Evolutionary conservation across 2,888 invertebrate genomes (phyloP), one percentile per base, ranked within the genome.

Genomic region (Drosophila greeni): DNA sequence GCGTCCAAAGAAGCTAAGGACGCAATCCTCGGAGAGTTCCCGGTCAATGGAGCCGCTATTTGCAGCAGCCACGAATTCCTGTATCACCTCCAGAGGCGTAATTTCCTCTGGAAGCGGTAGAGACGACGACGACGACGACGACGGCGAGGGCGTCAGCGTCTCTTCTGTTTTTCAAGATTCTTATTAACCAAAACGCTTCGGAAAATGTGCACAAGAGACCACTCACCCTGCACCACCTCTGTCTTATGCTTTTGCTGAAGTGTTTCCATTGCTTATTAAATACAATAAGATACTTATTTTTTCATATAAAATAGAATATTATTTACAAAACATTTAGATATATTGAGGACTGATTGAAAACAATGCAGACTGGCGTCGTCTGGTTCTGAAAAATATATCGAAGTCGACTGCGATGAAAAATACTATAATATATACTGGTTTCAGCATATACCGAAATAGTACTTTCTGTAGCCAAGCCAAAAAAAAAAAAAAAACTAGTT

Each of bases 21-120:
- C 47, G 12, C 78, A 81, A 8, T 81, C 75, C 0, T 81, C 62
- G 0, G 64, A 23, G 1, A 76, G 49, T 16, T 75, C 73, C 1
- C 66, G 20, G 8, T 57, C 55, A 5, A 81, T 14, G 3, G 31
- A 16, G 12, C 66, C 76, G 6, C 51, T 47, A 1, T 72, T 61
- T 3, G 72, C 49, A 20, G 47, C 43, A 5, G 52, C 20, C 33
- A 77, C 31, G 16, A 72, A 72, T 1, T 59, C 29, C 16, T 39
- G 18, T 2, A 67, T 2, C 18, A 72, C 51, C 20, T 34, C 42
- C 1, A 37, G 26, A 2, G 72, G 43, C 11, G 58, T 18, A 3
- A 20, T 37, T 29, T n/a, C 9, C 3, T 20, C 36, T 56, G 57
- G 1, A n/a, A 54, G 16, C 9, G 8, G 7, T 7, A 4, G 6